These are phyloP conservation scores for Coptodon rendalli DNA, from an alignment of 2,113 vertebrate genomes.

Conservation along the genomic window DNA sequence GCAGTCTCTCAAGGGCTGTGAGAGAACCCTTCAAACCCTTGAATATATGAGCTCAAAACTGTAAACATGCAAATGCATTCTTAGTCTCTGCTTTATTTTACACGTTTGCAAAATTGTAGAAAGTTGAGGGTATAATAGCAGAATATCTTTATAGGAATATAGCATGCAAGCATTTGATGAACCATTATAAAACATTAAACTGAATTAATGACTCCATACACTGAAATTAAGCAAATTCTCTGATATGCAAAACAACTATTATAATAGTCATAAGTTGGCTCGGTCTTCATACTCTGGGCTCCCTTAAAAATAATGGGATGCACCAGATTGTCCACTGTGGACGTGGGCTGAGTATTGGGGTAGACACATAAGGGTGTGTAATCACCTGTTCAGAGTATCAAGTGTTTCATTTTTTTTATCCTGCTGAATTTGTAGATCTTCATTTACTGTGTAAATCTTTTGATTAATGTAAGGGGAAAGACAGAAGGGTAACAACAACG, in stretches of 20 bases:
- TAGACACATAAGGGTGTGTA: not conserved
- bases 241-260: not conserved
- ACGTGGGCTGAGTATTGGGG: not conserved
- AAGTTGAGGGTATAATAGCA: not conserved
- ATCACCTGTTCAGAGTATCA: not conserved
- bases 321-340: not conserved
- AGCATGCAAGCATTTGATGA: not conserved
- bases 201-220: not conserved
- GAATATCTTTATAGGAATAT: not conserved
- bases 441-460: not conserved
- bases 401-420: not conserved
- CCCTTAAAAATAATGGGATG: not conserved
- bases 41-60: not conserved
- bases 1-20: not conserved
- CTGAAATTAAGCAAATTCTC: not conserved
- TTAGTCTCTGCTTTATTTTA: not conserved
- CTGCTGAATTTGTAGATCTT: not conserved
- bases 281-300: not conserved
- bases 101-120: not conserved
- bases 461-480: not conserved
- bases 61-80: not conserved
- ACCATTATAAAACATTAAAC: too few relatives aligned
- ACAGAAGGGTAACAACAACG: not conserved
- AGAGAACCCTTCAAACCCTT: not conserved
- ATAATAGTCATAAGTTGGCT: not conserved